A percentile compares a stretch with the other conserved stretches of the same genome.
These are phyloP conservation scores for Neuroterus valhalla DNA, from an alignment of 1,140 invertebrate species.

Conservation along the genomic window DNA sequence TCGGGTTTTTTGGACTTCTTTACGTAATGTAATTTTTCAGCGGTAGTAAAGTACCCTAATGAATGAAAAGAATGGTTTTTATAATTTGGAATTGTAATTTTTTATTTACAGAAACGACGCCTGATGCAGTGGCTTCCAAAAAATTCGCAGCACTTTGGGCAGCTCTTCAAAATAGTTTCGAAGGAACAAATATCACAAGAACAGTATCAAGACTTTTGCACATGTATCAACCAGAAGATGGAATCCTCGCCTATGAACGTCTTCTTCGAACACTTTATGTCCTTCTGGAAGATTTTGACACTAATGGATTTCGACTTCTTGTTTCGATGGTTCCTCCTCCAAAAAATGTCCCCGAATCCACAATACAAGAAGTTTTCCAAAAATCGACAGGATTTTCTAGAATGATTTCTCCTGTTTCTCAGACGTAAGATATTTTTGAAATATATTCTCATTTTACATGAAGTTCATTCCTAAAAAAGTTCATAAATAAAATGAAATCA, in stretches of 20 bases:
- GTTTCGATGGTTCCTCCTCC: slow-evolving; percentile 65
- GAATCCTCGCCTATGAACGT: slow-evolving; percentile 60
- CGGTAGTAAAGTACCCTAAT: no score
- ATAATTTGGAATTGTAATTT: slow-evolving; percentile 25
- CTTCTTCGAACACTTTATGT: slow-evolving; percentile 57
- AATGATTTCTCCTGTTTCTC: slow-evolving; percentile 52
- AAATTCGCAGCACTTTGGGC: slow-evolving; percentile 59
- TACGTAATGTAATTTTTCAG: no score
- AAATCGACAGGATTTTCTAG: slow-evolving; percentile 55
- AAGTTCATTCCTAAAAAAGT: no score
- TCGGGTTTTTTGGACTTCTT: no score
- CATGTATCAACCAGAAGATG: slow-evolving; percentile 65
- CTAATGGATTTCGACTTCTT: slow-evolving; percentile 53
- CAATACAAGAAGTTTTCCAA: slow-evolving; percentile 58
- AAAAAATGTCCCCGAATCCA: slow-evolving; percentile 52
- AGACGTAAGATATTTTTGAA: slow-evolving; percentile 44
- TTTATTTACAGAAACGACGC: slow-evolving; percentile 27
- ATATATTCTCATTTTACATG: slow-evolving; percentile 6
- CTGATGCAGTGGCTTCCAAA: slow-evolving; percentile 41
- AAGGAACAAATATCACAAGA: slow-evolving; percentile 58
- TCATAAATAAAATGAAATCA: no score
- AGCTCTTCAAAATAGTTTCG: slow-evolving; percentile 53
- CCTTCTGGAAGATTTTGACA: slow-evolving; percentile 60
- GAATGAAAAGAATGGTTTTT: slow-evolving; percentile 28
- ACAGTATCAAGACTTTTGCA: slow-evolving; percentile 60